Evolutionary conservation across 2,797 vertebrate species (phyloP).

Genomic region (Xenops minutus): DNA sequence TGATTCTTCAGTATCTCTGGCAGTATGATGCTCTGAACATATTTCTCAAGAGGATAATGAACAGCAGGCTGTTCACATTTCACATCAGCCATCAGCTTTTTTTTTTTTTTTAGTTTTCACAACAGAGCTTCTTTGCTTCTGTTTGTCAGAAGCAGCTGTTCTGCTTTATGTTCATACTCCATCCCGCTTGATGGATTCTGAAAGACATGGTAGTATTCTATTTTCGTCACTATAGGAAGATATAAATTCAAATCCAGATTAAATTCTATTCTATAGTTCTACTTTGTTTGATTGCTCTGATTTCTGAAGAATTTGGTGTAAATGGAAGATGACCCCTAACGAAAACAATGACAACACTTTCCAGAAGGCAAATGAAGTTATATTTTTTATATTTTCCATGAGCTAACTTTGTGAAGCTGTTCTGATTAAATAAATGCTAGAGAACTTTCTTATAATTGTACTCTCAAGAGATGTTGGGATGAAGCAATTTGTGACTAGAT

Average conservation of each 20-base stretch:
- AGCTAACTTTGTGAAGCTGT: not conserved
- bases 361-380: not conserved
- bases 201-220: not conserved
- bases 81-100: no score
- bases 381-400: not conserved
- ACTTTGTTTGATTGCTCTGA: not conserved
- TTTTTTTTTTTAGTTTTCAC: not conserved
- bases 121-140: not conserved
- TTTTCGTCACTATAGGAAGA: not conserved
- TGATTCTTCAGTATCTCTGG: constrained; percentile 20
- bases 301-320: not conserved
- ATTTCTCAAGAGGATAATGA: constrained; percentile 32
- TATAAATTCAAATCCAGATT: not conserved
- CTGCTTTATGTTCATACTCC: not conserved
- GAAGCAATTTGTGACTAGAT: not conserved
- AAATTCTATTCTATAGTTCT: not conserved
- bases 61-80: not conserved
- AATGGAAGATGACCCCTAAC: not conserved
- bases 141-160: not conserved
- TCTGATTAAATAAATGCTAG: not conserved
- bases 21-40: not conserved
- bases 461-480: not conserved
- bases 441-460: not conserved
- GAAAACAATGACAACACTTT: not conserved
- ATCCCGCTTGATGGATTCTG: not conserved